Base-by-base conservation (phyloP, 1,140 invertebrate species). In the Campoletis sonorensis region DNA sequence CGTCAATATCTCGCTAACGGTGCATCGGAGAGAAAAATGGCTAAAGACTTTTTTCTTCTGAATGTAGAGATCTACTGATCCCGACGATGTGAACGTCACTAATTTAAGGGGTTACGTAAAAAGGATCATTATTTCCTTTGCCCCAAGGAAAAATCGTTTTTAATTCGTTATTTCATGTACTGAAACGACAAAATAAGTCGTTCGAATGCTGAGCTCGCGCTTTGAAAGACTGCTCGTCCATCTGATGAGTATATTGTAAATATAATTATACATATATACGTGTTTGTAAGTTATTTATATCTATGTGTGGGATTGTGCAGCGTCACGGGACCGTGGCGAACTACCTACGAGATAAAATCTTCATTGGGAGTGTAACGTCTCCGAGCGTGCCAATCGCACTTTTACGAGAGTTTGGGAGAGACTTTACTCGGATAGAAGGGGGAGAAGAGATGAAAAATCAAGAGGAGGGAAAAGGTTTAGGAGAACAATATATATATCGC, bases 261-360 rank as follows among this genome's bases (percentile, higher is more conserved):
- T 58, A 18, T 58, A 18, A n/a, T 58, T 21, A 18, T 58, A 58
- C n/a, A 54, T n/a, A 58, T 2, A 18, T 58, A 21, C 10, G 54
- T 23, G 4, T n/a, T 4, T 21, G 3, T 23, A 21, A 21, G 54
- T 18, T 23, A 37, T 51, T 7, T 49, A 37, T 23, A 11, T 21
- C 18, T 27, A n/a, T 23, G 33, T n/a, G 16, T 64, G 26, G 26
- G 73, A 77, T 77, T 77, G 73, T 77, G 73, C 73, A 77, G 64
- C 73, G 73, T 77, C 73, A 77, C 73, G 73, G 73, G 73, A 77
- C 73, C 54, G 73, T 77, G 54, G 73, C 51, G 73, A 77, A 77
- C 73, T 61, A 77, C 73, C 73, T 33, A 77, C 73, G 73, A 61
- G 73, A 77, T 77, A 77, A 77, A 77, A 77, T 77, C 73, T 77